Evolutionary conservation across 92 coral and sea anemone genomes (phyloP).

Genomic region (Epizoanthus illoricatus): DNA sequence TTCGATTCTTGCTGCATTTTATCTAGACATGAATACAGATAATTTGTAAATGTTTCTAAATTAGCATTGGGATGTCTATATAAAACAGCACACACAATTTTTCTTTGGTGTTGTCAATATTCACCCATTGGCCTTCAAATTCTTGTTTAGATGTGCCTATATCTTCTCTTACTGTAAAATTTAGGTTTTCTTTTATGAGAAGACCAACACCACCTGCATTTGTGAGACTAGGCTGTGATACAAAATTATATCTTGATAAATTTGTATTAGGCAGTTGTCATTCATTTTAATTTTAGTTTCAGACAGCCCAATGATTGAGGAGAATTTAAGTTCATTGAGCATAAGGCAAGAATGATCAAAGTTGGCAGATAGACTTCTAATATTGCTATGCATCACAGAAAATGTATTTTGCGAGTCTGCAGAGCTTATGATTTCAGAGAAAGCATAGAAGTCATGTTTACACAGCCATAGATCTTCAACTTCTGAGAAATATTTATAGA

Average conservation of each 20-base stretch:
- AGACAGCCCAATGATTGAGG: constrained; percentile 56
- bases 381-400: constrained; percentile 24
- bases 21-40: constrained; percentile 46
- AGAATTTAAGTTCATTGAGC: constrained; percentile 13
- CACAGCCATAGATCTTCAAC: constrained; percentile 21
- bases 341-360: constrained; percentile 16
- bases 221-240: constrained; percentile 52
- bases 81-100: constrained; percentile 61
- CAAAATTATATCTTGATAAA: constrained; percentile 49
- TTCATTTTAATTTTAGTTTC: constrained; percentile 63
- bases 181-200: constrained; percentile 28
- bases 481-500: no score
- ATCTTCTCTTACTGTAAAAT: constrained; percentile 37
- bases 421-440: constrained; percentile 38
- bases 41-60: constrained; percentile 47
- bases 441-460: constrained; percentile 45
- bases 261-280: constrained; percentile 27
- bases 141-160: constrained; percentile 40
- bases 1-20: constrained; percentile 51
- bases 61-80: constrained; percentile 67
- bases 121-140: constrained; percentile 71
- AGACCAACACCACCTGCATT: constrained; percentile 63
- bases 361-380: constrained; percentile 23
- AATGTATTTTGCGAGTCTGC: background rate
- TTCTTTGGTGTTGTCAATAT: constrained; percentile 51